Percentiles rank a stretch among this genome's conserved stretches.
These are phyloP conservation scores for Sarcophilus harrisii DNA, from an alignment of 2,797 vertebrate genomes.

Conservation along the genomic window DNA sequence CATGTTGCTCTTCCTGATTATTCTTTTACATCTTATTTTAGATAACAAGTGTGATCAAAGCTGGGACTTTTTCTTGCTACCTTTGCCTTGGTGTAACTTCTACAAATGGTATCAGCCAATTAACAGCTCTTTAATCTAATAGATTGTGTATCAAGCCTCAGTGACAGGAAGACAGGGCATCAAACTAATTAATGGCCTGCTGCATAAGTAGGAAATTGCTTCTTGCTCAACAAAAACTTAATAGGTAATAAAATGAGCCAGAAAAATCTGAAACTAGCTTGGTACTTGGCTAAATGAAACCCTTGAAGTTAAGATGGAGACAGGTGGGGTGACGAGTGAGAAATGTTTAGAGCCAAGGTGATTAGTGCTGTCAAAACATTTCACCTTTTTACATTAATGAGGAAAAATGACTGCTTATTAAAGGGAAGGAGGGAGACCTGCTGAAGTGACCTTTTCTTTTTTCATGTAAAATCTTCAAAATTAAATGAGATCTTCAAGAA, in stretches of 20 bases:
- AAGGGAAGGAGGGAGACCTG: background rate
- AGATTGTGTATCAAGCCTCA: constrained; percentile 70
- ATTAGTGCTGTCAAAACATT: constrained; percentile 49
- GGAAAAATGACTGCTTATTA: constrained; percentile 11
- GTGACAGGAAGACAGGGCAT: constrained; percentile 76
- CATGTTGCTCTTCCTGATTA: constrained; percentile 13
- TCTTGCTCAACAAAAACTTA: constrained; percentile 75
- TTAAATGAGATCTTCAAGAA: background rate
- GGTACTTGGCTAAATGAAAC: constrained; percentile 46
- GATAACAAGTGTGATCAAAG: constrained; percentile 64
- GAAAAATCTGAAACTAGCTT: constrained; percentile 67
- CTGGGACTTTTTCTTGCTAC: constrained; percentile 59
- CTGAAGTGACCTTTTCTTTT: background rate
- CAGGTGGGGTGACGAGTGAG: background rate
- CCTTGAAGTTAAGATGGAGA: constrained; percentile 16
- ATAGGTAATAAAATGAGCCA: constrained; percentile 53
- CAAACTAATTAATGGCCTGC: constrained; percentile 76
- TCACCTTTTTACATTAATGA: constrained; percentile 58
- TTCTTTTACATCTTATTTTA: constrained; percentile 59
- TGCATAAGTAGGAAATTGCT: constrained; percentile 75
- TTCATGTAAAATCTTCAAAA: constrained; percentile 47
- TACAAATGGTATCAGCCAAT: constrained; percentile 74
- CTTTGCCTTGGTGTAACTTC: constrained; percentile 73
- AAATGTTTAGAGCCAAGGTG: constrained; percentile 15
- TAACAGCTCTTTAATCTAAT: constrained; percentile 80